phyloP scores from a whole-genome alignment of 2,113 vertebrate species.

The Todiramphus saurophagus region DNA sequence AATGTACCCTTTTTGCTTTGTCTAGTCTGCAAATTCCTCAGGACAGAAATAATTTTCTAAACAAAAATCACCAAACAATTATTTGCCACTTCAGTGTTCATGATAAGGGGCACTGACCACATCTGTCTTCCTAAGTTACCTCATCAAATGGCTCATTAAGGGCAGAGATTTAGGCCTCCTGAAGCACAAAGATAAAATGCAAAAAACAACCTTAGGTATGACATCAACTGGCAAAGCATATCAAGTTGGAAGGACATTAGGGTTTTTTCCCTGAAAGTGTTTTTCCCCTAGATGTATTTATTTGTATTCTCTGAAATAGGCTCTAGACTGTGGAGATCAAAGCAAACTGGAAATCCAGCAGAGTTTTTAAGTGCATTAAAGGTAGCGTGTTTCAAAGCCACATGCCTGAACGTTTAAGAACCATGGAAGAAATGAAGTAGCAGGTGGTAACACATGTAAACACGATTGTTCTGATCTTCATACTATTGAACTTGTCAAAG shows the following conservation, averaged over 20 bases:
- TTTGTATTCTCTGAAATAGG: slow-evolving; percentile 32
- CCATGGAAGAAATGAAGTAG: slow-evolving; percentile 23
- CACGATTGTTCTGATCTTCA: slow-evolving; percentile 13
- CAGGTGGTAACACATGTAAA: slow-evolving; percentile 27
- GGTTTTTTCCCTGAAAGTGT: slow-evolving; percentile 18
- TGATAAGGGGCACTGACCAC: neutral
- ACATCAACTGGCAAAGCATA: neutral
- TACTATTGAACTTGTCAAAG: slow-evolving; percentile 9
- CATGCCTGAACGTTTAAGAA: slow-evolving; percentile 21
- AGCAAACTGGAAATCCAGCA: slow-evolving; percentile 44
- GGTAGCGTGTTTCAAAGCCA: neutral
- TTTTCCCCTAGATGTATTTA: neutral
- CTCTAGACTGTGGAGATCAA: slow-evolving; percentile 24
- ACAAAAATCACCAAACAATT: neutral
- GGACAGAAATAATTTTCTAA: neutral
- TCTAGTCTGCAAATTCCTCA: neutral
- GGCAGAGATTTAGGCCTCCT: neutral
- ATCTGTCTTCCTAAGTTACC: neutral
- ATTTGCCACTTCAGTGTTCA: neutral
- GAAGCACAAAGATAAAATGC: slow-evolving; percentile 13
- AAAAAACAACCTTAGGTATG: neutral
- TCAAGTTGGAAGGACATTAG: slow-evolving; percentile 1
- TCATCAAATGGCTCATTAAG: neutral
- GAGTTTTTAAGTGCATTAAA: slow-evolving; percentile 33
- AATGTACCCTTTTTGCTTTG: neutral